Conservation (phyloP, 2,797 vertebrate genomes). For the Gobio occitaniae region DNA sequence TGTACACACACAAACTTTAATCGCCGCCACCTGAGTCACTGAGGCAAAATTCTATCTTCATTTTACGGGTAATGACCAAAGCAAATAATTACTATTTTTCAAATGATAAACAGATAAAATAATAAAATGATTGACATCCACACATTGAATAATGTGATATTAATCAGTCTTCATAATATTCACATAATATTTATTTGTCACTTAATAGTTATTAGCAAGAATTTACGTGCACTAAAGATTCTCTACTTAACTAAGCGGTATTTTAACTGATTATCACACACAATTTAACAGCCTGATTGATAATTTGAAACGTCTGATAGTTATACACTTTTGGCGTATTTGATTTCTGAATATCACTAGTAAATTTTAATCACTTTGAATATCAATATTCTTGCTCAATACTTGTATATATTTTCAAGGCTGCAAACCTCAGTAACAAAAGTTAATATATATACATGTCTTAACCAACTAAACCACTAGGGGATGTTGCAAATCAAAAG, state of each 20-base stretch:
- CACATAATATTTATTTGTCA: no score
- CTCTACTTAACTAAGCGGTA: neutral
- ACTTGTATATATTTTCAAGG: neutral
- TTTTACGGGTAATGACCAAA: slow-evolving; percentile 2
- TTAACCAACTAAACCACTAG: slow-evolving; percentile 24
- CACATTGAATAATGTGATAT: neutral
- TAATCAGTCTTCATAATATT: neutral
- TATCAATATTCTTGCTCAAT: slow-evolving; percentile 1
- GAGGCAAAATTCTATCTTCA: neutral
- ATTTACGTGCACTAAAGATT: neutral
- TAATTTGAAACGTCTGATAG: neutral
- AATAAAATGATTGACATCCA: no score
- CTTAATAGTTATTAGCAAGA: neutral
- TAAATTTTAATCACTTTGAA: neutral
- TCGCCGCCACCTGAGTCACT: neutral
- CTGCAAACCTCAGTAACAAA: neutral
- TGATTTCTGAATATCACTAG: neutral
- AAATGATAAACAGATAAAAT: neutral
- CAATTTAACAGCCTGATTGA: neutral
- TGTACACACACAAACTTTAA: neutral
- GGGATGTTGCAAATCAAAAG: slow-evolving; percentile 18
- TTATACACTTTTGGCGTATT: neutral
- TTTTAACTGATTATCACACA: neutral
- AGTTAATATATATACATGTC: neutral
- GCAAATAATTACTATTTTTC: neutral